Evolutionary conservation across 2,113 vertebrate genomes (phyloP).

Genomic region (Hyla sarda): DNA sequence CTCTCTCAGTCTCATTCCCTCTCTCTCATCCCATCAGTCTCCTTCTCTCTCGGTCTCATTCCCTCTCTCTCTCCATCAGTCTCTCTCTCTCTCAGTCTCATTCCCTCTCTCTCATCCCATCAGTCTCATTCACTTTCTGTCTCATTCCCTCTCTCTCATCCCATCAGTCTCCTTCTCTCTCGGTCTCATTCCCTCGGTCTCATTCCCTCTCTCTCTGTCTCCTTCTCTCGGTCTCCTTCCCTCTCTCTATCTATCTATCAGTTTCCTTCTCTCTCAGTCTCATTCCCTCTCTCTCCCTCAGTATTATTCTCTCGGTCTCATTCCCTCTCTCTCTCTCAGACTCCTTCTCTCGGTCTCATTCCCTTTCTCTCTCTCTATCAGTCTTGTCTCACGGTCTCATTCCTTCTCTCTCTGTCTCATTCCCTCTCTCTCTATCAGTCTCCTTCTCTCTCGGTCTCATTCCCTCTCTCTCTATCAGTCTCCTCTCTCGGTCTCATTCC

Average conservation of each 20-base stretch:
- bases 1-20: constrained; percentile 65
- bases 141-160: not conserved
- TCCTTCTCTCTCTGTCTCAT: not conserved
- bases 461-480: too few species aligned
- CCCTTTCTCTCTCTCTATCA: not conserved
- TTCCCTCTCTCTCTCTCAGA: not conserved
- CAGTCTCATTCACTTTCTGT: too few species aligned
- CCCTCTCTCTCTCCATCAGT: constrained; percentile 61
- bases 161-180: not conserved
- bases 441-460: not conserved
- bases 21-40: not conserved
- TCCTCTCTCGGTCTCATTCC: too few species aligned
- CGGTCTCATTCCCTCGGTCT: not conserved
- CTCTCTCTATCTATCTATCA: not conserved
- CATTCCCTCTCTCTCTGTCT: too few species aligned
- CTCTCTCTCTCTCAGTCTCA: not conserved
- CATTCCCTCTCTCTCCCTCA: not conserved
- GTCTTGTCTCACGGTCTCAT: too few species aligned
- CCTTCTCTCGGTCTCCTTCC: not conserved
- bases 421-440: not conserved
- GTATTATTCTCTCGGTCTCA: not conserved
- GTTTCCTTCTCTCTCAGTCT: not conserved
- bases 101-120: not conserved
- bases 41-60: constrained; percentile 76
- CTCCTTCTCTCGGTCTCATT: not conserved